phyloP scores from a whole-genome alignment of 2,113 vertebrate species.

The Melanerpes formicivorus region DNA sequence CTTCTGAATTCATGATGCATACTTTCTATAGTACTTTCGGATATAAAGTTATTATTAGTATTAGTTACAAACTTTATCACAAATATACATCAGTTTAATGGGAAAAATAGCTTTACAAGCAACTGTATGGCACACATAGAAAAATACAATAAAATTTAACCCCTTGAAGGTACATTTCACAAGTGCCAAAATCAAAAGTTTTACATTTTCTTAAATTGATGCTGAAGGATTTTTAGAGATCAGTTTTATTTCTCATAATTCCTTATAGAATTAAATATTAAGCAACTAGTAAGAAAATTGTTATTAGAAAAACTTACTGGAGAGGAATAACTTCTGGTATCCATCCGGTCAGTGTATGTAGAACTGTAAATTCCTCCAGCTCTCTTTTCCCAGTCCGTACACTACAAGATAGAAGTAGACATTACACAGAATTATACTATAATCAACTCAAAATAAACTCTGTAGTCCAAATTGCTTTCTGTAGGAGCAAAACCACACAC shows the following conservation, averaged over 20 bases:
- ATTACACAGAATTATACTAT: background rate
- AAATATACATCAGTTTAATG: background rate
- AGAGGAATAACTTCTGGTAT: conserved; percentile 87
- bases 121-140: background rate
- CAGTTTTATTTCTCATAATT: background rate
- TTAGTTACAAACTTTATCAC: background rate
- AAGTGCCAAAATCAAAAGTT: background rate
- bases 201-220: background rate
- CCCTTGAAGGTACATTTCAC: background rate
- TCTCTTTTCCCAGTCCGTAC: conserved; percentile 72
- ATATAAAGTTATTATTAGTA: background rate
- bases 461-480: background rate
- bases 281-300: background rate
- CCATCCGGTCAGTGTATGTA: conserved; percentile 91
- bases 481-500: background rate
- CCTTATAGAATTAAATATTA: background rate
- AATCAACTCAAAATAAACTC: background rate
- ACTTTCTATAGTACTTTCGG: background rate
- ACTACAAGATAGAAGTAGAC: conserved; percentile 47
- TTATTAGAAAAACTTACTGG: conserved; percentile 75
- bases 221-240: background rate
- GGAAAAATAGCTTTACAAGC: background rate
- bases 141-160: background rate
- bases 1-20: background rate
- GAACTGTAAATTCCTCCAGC: conserved; percentile 86